Evolutionary conservation across 2,888 invertebrate genomes (phyloP), one percentile per base, ranked within the genome.

Genomic region (Drosophila macrospina): DNA sequence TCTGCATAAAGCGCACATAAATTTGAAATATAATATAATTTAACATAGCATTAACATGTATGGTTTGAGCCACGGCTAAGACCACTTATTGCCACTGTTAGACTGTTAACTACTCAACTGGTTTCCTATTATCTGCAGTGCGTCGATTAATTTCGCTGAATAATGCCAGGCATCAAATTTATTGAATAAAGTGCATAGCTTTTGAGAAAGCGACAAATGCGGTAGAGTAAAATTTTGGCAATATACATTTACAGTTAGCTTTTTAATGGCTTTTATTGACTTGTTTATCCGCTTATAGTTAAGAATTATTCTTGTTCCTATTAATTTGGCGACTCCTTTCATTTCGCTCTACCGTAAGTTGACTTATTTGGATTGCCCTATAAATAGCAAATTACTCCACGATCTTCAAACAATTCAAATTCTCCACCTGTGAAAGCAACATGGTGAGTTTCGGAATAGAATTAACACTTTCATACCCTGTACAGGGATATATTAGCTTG

Each of bases 31-130:
- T 6, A 44, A 51, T 32, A 20, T 20, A 20, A n/a, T n/a, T 61
- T 37, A 84, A 70, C 68, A 69, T 28, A 0, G 5, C 36, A 20
- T 13, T 68, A 67, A 62, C 61, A 59, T 28, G 36, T 32, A 4
- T 20, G 75, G 82, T 69, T 86, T 6, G 60, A 66, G 73, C 75
- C 73, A n/a, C 5, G 4, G 50, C 69, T 82, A 47, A 42, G 1
- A 1, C 8, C 51, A 42, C 47, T 56, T 56, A 24, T 8, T 6
- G 41, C 6, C 34, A 11, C 37, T 54, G 47, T 52, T 52, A 28
- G 20, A 34, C 28, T 32, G 26, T 56, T 26, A 55, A 44, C 41
- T 42, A 30, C 11, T 8, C 10, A 57, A 57, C 75, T 36, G 66
- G 75, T 74, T 74, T 64, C 10, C 2, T 28, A 8, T 32, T 37